phyloP scores from a whole-genome alignment of 2,888 invertebrate genomes.

The Lissonota sp. region DNA sequence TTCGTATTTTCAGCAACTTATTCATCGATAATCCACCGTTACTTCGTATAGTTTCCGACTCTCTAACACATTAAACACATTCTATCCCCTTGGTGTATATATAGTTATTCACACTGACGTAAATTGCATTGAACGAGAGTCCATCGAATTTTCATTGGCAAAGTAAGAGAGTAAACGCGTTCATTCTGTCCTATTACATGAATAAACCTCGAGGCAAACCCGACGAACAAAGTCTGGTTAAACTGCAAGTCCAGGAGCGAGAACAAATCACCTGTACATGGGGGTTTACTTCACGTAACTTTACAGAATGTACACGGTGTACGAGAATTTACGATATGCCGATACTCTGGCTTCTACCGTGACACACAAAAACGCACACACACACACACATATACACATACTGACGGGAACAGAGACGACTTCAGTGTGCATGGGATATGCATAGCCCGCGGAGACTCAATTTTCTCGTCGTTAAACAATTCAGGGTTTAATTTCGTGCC shows the following conservation, averaged over 20 bases:
- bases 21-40: no score
- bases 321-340: constrained; percentile 10
- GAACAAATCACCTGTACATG: constrained; percentile 23
- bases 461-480: constrained; percentile 75
- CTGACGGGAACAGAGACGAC: not conserved
- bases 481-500: constrained; percentile 73
- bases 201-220: constrained; percentile 50
- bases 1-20: no score
- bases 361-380: constrained; percentile 17
- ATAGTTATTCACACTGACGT: no score
- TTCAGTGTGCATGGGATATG: constrained; percentile 57
- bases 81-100: no score
- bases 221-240: constrained; percentile 16
- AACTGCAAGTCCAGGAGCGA: constrained; percentile 37
- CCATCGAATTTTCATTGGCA: not conserved
- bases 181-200: not conserved
- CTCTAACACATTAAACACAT: no score
- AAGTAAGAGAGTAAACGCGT: not conserved
- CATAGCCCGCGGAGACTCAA: constrained; percentile 68
- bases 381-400: not conserved
- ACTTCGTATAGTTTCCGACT: no score
- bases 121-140: no score
- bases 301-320: constrained; percentile 4
- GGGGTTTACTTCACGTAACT: not conserved
- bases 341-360: constrained; percentile 24